phyloP scores from a whole-genome alignment of 1,140 invertebrate species.

The Drosophila hydei region DNA sequence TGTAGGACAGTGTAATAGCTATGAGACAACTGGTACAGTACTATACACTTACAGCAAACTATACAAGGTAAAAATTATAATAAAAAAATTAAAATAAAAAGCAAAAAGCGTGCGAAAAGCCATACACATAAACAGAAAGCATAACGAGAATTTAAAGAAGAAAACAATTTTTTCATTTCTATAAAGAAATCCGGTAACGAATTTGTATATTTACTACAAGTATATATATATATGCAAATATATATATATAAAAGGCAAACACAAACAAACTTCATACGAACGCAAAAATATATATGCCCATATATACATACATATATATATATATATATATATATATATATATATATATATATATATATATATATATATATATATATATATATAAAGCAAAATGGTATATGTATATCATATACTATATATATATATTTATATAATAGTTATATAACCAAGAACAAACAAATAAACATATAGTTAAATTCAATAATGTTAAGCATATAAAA shows the following conservation, averaged over 20 bases:
- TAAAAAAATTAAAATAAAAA: constrained; percentile 42
- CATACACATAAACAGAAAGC: constrained; percentile 69
- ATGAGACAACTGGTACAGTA: constrained; percentile 65
- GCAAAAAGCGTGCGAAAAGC: constrained; percentile 49
- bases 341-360: constrained; percentile 38
- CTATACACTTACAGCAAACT: constrained; percentile 81
- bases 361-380: constrained; percentile 40
- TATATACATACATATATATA: constrained; percentile 53
- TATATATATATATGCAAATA: constrained; percentile 44
- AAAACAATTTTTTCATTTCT: constrained; percentile 77
- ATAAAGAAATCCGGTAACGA: constrained; percentile 77
- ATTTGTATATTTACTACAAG: constrained; percentile 81
- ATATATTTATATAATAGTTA: constrained; percentile 67
- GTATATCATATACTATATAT: constrained; percentile 30
- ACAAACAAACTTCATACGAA: constrained; percentile 42
- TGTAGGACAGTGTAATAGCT: constrained; percentile 44
- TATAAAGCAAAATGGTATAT: constrained; percentile 50
- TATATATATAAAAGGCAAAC: constrained; percentile 30
- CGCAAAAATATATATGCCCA: constrained; percentile 59
- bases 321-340: constrained; percentile 53
- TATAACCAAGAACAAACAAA: constrained; percentile 80
- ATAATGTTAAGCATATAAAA: constrained; percentile 74
- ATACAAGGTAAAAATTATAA: constrained; percentile 79
- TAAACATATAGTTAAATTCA: constrained; percentile 82
- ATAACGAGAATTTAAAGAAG: constrained; percentile 75